Base-by-base conservation (phyloP, 2,888 invertebrate genomes). In the Eumacrocentrus americanus region DNA sequence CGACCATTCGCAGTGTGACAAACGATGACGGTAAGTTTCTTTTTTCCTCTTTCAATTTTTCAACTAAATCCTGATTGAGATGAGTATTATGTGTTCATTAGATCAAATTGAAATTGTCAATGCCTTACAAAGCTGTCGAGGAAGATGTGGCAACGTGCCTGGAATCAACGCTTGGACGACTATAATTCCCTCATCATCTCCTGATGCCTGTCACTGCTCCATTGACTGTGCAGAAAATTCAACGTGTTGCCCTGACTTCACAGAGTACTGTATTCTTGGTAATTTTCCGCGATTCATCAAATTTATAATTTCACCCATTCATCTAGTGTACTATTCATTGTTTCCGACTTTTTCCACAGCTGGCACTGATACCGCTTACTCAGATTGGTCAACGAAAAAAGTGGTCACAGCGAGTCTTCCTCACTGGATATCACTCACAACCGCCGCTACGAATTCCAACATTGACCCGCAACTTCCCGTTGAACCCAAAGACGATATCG, bases 201-300 rank as follows among this genome's bases (percentile, higher is more conserved):
- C 73, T 1, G 72, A 73, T 1, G 73, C 78, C 0, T 92, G 91
- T 69, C 84, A 85, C 42, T 92, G 91, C 66, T 81, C 83, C 52
- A 67, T 81, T 0, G 72, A 79, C 0, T 92, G 92, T 67, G 73
- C 84, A 1, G 71, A 81, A 1, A 72, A 76, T 0, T 81, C 81
- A 0, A 82, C 82, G 18, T 92, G 92, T 73, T 92, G 92, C 68
- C 83, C 84, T 0, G 91, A 92, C 77, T 91, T 84, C 74, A 74
- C 84, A 1, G 85, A 85, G 3, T 69, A 84, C 1, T 91, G 91
- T 70, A 69, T 85, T 7, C 80, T 82, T 46, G 80, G 82, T 83
- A 72, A 74, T 61, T 55, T 48, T 20, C 3, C 16, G 7, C n/a
- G 12, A 56, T 25, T 22, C 4, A 50, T 38, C 9, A 51, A 16